Percentiles rank a stretch among this genome's conserved stretches.
These are phyloP conservation scores for Nephila pilipes DNA, from an alignment of 1,140 invertebrate genomes.

Conservation along the genomic window DNA sequence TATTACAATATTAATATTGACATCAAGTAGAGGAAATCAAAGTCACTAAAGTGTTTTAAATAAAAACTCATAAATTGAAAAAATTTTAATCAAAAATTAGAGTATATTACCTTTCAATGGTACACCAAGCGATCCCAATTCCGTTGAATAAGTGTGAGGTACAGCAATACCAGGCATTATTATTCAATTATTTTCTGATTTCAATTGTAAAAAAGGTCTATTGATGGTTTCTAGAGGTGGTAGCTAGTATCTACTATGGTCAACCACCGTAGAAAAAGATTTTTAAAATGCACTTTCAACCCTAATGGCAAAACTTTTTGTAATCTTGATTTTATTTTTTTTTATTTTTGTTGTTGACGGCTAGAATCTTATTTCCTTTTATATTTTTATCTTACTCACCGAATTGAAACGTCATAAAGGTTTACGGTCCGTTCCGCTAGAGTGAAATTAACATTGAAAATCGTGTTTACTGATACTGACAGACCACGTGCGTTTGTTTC, in stretches of 20 bases:
- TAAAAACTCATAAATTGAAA: background rate
- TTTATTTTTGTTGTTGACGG: background rate
- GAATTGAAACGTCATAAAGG: background rate
- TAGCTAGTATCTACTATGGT: background rate
- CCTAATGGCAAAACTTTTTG: background rate
- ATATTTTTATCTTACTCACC: background rate
- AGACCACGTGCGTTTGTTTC: background rate
- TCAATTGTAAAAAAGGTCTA: background rate
- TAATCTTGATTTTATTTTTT: background rate
- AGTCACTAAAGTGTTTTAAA: no score
- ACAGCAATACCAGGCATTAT: background rate
- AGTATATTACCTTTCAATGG: slow-evolving; percentile 14
- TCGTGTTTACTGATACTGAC: background rate
- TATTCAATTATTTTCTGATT: background rate
- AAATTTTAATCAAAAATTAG: background rate
- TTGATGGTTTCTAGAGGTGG: background rate
- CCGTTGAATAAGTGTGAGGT: background rate
- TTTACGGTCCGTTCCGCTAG: background rate
- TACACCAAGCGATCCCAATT: slow-evolving; percentile 7
- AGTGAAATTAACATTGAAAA: background rate
- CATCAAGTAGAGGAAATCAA: no score
- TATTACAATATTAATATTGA: no score
- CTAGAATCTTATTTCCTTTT: background rate
- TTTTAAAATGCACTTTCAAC: background rate
- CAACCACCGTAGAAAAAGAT: background rate